Evolutionary conservation across 2,888 invertebrate species (phyloP), one percentile per base, ranked within the genome.

Genomic region (Oxycera nigricornis): DNA sequence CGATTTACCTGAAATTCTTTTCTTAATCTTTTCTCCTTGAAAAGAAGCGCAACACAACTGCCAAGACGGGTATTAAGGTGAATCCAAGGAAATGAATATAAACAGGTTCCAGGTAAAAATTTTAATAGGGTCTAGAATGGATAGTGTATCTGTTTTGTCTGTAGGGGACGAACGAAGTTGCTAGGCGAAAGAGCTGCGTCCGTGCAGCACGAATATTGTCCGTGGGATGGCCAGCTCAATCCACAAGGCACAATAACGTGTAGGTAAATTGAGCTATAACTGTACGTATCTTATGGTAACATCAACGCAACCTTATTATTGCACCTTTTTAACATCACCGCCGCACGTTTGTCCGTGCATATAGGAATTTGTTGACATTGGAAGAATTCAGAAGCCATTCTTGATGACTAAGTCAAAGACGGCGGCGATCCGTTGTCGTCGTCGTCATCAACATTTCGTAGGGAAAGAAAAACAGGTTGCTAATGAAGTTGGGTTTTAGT

Each of bases 31-130:
- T 46, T 46, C 46, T 46, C 14, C 6, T 3, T 11, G 3, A n/a
- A n/a, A 46, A 14, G 14, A 11, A 46, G 17, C 17, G 46, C 17
- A 14, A 3, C 2, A 46, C 3, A 46, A 31, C n/a, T n/a, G 4
- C 61, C 52, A 52, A 17, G 17, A 61, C 17, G 31, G n/a, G n/a
- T 26, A 31, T 61, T 30, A 28, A 31, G 61, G n/a, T 31, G 61
- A 31, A 61, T 61, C 61, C 1, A 35, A 65, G 24, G 26, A 30
- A 41, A 41, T 61, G 61, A 61, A 28, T 35, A 70, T 31, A 31
- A 55, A 70, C 70, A 70, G 70, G 70, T 70, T 70, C 31, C 55
- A 70, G 70, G 70, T 70, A 70, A 70, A n/a, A 70, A 70, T 50
- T 68, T 68, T 68, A 68, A 65, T 65, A 65, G 65, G 65, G 65